Base-by-base conservation (phyloP, 1,140 invertebrate genomes). In the Frieseomelitta varia region DNA sequence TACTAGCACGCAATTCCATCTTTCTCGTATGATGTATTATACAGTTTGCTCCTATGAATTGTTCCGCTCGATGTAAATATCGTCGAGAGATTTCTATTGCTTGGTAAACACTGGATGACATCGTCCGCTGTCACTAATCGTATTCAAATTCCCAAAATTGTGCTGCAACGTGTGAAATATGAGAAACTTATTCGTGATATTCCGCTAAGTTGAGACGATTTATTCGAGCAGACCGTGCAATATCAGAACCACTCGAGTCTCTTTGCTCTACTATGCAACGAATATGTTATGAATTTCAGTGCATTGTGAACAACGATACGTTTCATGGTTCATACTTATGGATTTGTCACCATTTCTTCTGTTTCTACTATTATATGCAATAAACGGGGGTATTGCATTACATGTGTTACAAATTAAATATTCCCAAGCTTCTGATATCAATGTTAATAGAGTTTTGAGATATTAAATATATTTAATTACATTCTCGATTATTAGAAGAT, bases 1-100 rank as follows among this genome's bases (percentile, higher is more conserved):
- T 86, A 85, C 73, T 87, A 85, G 81, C 85, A 83, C 75, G 88
- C 87, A 75, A 77, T 81, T 65, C 61, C 68, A 75, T 53, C 73
- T 71, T 84, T n/a, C 68, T 74, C 69, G 27, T 71, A 80, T 71
- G 77, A n/a, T 17, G 56, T 71, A 71, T 39, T 39, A n/a, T 77
- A 63, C n/a, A 27, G 51, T 55, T 74, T 27, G 51, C 27, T 74
- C 51, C 19, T 19, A 55, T 19, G 72, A 74, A 74, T 74, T 55
- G 51, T 55, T 74, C 17, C 27, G 19, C 19, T 55, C 24, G 34
- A 63, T 8, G 34, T 63, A 76, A 76, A 39, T 76, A 76, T 76
- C 27, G 14, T 14, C 21, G 15, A 39, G 21, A 30, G 34, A 21
- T 34, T 76, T 10, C 0, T 75, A 1, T 4, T 21, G 51, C 17